A percentile compares a stretch with the other conserved stretches of the same genome.
Conservation (phyloP, 1,140 invertebrate genomes). For the Aphelenchoides fujianensis region DNA sequence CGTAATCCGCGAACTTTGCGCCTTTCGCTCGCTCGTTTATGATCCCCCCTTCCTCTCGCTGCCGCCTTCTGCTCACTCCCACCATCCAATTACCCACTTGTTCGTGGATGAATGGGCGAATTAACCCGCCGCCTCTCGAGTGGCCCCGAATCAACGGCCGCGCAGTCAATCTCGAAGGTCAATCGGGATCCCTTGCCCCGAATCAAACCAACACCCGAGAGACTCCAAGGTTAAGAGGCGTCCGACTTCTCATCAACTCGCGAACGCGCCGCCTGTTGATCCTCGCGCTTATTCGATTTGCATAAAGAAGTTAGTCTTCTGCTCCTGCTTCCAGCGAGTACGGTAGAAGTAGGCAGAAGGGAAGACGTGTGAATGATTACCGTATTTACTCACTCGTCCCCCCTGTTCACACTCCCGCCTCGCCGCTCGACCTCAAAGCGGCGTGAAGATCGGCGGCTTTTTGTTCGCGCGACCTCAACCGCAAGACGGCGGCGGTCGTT, state of each 20-base stretch:
- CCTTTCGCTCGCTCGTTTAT: too few species aligned
- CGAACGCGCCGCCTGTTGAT: not conserved
- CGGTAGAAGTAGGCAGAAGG: too few species aligned
- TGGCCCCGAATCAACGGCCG: not conserved
- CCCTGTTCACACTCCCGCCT: not conserved
- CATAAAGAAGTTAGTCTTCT: too few species aligned
- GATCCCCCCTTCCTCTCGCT: too few species aligned
- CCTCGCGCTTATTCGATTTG: not conserved
- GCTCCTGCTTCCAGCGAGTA: too few species aligned
- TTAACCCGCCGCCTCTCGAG: not conserved
- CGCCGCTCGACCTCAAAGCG: not conserved
- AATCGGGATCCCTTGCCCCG: not conserved
- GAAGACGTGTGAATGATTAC: too few species aligned
- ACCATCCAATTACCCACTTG: not conserved
- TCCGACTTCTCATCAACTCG: too few species aligned
- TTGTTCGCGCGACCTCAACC: not conserved
- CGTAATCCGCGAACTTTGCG: too few species aligned
- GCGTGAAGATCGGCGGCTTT: not conserved
- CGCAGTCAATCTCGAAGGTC: not conserved
- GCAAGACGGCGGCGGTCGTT: not conserved
- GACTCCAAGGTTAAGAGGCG: not conserved
- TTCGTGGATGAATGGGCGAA: not conserved
- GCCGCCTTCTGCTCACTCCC: not conserved
- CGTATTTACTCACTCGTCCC: too few species aligned
- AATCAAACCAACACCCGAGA: not conserved